Evolutionary conservation across 2,113 vertebrate genomes (phyloP).

Genomic region (Cyphomyrus plagiostoma): DNA sequence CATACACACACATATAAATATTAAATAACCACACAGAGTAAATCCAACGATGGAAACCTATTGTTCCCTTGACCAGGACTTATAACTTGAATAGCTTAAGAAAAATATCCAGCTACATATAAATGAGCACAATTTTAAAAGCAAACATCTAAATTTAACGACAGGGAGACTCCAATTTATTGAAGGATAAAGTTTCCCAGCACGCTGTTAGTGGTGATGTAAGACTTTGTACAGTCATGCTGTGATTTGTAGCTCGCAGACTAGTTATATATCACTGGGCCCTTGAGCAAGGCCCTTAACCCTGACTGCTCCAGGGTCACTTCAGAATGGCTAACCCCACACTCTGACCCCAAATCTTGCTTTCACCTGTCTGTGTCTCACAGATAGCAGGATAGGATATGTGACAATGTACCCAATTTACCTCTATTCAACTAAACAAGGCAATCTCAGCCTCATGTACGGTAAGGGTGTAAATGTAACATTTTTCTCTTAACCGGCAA

Average conservation of each 20-base stretch:
- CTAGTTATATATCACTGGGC: neutral
- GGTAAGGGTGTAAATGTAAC: neutral
- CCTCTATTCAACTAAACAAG: neutral
- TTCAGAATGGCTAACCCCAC: neutral
- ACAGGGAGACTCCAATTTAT: neutral
- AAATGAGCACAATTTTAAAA: neutral
- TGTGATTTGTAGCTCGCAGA: neutral
- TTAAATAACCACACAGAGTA: neutral
- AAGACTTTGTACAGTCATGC: slow-evolving; percentile 2
- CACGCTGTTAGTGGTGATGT: neutral
- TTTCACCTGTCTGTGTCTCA: neutral
- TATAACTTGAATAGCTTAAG: neutral
- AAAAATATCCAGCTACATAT: neutral
- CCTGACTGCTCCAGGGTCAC: neutral
- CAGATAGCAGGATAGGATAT: neutral
- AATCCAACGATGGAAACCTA: neutral
- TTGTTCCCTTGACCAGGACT: neutral
- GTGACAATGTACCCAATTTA: neutral
- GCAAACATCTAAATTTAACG: neutral
- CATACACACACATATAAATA: too few species aligned
- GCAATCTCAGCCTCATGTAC: neutral
- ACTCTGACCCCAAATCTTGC: neutral
- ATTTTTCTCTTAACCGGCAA: neutral
- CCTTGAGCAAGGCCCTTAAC: neutral
- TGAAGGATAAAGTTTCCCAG: neutral